A percentile compares a stretch with the other conserved stretches of the same genome.
Conservation (phyloP, 1,140 invertebrate species). For the Drosophila truncata region DNA sequence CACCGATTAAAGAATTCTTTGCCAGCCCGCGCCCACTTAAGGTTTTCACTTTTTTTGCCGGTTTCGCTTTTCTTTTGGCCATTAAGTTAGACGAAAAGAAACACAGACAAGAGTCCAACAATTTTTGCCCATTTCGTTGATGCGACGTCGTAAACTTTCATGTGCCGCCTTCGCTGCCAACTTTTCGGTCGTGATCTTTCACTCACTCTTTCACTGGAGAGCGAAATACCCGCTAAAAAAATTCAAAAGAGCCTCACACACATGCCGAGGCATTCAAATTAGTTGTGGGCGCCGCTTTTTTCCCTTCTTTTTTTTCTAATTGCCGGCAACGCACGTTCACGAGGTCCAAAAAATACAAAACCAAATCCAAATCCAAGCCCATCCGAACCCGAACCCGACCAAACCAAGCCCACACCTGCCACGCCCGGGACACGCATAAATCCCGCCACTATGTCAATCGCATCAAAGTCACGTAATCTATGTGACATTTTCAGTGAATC, state of each 20-base stretch:
- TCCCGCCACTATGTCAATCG: constrained; percentile 83
- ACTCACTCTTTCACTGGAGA: constrained; percentile 50
- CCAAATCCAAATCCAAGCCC: constrained; percentile 26
- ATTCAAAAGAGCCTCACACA: constrained; percentile 35
- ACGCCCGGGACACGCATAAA: constrained; percentile 72
- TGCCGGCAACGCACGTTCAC: constrained; percentile 64
- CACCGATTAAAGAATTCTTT: constrained; percentile 52
- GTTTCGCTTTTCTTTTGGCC: constrained; percentile 75
- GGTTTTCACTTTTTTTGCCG: constrained; percentile 63
- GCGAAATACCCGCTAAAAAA: constrained; percentile 37
- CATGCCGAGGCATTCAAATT: constrained; percentile 73
- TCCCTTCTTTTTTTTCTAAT: constrained; percentile 55
- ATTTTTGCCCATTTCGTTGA: constrained; percentile 64
- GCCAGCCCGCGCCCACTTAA: constrained; percentile 48
- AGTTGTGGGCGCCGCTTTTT: constrained; percentile 67
- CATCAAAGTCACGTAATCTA: constrained; percentile 83
- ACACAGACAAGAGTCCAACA: constrained; percentile 57
- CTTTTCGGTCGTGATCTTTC: constrained; percentile 82
- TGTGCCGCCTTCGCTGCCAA: constrained; percentile 75
- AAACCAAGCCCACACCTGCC: constrained; percentile 34
- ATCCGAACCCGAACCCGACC: constrained; percentile 6
- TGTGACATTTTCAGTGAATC: constrained; percentile 83
- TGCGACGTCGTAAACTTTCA: constrained; percentile 74
- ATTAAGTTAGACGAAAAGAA: constrained; percentile 46
- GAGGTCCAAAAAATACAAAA: constrained; percentile 23